These are phyloP conservation scores for Coremacera marginata DNA, from an alignment of 2,888 invertebrate species.

Conservation along the genomic window DNA sequence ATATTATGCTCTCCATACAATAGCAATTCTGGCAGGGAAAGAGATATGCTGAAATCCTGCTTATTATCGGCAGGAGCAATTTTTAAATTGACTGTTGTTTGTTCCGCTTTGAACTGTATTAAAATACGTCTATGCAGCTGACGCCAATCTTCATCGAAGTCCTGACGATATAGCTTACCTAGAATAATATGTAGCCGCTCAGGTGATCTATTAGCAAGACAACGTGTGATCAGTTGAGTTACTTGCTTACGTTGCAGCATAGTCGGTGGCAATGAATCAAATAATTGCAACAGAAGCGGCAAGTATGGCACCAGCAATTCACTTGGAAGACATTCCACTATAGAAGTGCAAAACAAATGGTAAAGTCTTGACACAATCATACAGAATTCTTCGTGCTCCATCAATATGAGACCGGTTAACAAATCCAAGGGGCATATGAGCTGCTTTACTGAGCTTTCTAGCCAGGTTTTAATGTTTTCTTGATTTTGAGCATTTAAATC, in stretches of 20 bases:
- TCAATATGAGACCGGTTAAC: conserved; percentile 59
- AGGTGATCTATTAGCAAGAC: conserved; percentile 59
- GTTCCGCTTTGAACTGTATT: conserved; percentile 45
- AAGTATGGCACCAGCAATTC: conserved; percentile 55
- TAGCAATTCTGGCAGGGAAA: conserved; percentile 54
- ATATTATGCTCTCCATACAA: conserved; percentile 56
- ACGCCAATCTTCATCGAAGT: conserved; percentile 51
- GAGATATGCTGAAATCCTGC: conserved; percentile 48
- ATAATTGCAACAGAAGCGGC: conserved; percentile 60
- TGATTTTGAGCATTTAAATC: conserved; percentile 55
- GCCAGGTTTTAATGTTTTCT: conserved; percentile 42
- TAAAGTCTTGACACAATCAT: conserved; percentile 54
- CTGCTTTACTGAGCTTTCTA: conserved; percentile 52
- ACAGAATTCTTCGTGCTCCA: conserved; percentile 60
- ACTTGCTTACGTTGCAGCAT: conserved; percentile 48
- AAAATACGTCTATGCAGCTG: conserved; percentile 55
- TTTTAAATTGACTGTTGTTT: conserved; percentile 49
- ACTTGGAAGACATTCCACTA: conserved; percentile 62
- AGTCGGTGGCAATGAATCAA: conserved; percentile 53
- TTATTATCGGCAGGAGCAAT: conserved; percentile 48
- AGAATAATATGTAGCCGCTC: conserved; percentile 57
- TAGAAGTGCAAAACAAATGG: conserved; percentile 63
- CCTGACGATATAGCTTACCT: conserved; percentile 47
- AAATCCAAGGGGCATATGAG: conserved; percentile 56
- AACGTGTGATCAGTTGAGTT: conserved; percentile 55